Base-by-base conservation (phyloP, 2,888 invertebrate genomes). In the Pyrrhopygopsis socrates region DNA sequence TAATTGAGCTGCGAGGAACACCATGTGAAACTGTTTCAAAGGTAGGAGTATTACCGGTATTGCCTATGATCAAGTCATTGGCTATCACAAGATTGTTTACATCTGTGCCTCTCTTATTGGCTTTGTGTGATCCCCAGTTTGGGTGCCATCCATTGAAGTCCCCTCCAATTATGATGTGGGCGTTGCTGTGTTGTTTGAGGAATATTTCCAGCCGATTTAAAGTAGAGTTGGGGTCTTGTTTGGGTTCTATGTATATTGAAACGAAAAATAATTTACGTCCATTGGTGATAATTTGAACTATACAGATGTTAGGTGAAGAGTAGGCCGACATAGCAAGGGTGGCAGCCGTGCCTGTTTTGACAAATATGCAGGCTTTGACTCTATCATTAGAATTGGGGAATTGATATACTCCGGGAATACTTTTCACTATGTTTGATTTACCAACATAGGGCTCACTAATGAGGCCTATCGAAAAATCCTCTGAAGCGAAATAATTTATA, bases 111-210 rank as follows among this genome's bases (percentile, higher is more conserved):
- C 88, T 63, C 3, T n/a, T 34, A 34, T 34, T 34, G 34, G 34
- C 5, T 8, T 34, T 34, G 5, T 5, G 6, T 5, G 34, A 34
- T 2, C 93, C 93, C 93, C 94, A 94, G 0, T 80, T 0, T 0
- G 58, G 29, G 45, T 93, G 91, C 90, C 92, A 91, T 0, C 91
- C 93, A 41, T 94, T 94, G 18, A 93, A 84, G 41, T 94, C 93
- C 0, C 93, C 94, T 6, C 88, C 70, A 0, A 93, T 71, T 0
- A 94, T 54, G 45, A 83, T 78, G 0, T 11, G 50, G 0, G 87
- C 41, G 2, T 74, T 76, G 0, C 11, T 0, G 0, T 11, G 0
- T 0, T 92, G 85, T 0, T 34, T 34, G 11, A 34, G 34, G 34
- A 34, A 34, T 34, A 34, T 11, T 11, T 34, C 34, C 34, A 34